These are phyloP conservation scores for Phalanger gymnotis DNA, from an alignment of 2,797 vertebrate species.

Conservation along the genomic window DNA sequence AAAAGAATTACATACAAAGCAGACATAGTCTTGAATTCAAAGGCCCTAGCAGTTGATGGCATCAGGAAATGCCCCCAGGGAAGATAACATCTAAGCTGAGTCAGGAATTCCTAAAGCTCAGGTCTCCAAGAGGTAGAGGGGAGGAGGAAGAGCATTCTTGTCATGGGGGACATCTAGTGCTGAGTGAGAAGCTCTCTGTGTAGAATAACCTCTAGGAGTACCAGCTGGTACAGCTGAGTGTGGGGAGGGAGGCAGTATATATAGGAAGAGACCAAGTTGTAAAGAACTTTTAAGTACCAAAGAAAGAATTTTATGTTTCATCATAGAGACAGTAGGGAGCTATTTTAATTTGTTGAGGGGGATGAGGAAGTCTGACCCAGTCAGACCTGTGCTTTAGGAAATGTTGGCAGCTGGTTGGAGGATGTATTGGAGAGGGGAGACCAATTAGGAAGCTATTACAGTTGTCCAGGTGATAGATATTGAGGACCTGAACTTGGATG, in stretches of 20 bases:
- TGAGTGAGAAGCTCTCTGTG: neutral
- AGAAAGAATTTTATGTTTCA: too few species aligned
- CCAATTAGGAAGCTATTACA: neutral
- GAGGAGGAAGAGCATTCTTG: neutral
- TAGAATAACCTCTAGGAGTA: neutral
- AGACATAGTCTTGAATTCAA: neutral
- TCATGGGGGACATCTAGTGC: neutral
- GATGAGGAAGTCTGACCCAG: neutral
- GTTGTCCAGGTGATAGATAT: neutral
- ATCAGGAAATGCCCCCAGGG: too few species aligned
- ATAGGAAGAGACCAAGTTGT: neutral
- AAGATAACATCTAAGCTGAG: neutral
- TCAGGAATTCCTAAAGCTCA: too few species aligned
- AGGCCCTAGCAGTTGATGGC: neutral
- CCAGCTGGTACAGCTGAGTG: neutral
- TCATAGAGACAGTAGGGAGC: neutral
- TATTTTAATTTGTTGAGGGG: neutral
- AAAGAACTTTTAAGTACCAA: too few species aligned
- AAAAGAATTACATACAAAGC: neutral
- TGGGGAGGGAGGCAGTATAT: neutral
- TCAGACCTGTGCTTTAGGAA: neutral
- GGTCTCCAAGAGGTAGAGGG: too few species aligned
- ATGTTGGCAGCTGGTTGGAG: neutral
- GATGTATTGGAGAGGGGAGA: neutral
- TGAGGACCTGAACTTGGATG: neutral